These are phyloP conservation scores for Microcebus griseorufus DNA, from an alignment of 2,113 vertebrate species.

Conservation along the genomic window DNA sequence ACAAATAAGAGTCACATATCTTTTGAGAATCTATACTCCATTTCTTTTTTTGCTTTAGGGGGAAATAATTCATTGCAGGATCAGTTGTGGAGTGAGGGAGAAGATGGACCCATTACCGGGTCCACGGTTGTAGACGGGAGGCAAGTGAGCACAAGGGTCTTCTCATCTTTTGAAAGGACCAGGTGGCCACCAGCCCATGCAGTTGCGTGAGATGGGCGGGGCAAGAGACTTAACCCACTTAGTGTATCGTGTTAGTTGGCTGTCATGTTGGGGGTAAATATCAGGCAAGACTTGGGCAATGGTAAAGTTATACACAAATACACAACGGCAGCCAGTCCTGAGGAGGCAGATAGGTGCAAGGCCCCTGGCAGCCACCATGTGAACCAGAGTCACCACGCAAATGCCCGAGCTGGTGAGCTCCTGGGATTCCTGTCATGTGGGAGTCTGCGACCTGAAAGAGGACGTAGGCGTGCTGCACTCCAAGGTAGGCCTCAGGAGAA, in stretches of 20 bases:
- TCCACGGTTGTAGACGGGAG: background rate
- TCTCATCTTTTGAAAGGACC: background rate
- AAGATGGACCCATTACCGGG: background rate
- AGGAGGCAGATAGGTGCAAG: background rate
- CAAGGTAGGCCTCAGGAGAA: background rate
- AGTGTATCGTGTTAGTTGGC: background rate
- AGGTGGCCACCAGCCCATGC: background rate
- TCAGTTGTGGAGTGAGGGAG: background rate
- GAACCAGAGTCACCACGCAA: background rate
- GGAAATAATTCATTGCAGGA: background rate
- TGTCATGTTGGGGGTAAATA: background rate
- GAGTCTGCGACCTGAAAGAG: background rate
- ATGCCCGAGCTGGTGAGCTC: background rate
- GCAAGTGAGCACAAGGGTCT: background rate
- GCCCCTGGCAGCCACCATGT: rapidly evolving
- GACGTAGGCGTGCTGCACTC: background rate
- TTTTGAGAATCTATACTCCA: background rate
- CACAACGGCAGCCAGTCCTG: background rate
- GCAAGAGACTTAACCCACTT: background rate
- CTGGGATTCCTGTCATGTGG: background rate
- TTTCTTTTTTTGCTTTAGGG: background rate
- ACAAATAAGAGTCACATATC: background rate
- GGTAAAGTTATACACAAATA: too few species aligned
- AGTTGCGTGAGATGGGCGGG: too few species aligned
- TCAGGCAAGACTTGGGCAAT: background rate